Evolutionary conservation across 2,888 invertebrate species (phyloP), one percentile per base, ranked within the genome.

Genomic region (Coenonympha arcania): DNA sequence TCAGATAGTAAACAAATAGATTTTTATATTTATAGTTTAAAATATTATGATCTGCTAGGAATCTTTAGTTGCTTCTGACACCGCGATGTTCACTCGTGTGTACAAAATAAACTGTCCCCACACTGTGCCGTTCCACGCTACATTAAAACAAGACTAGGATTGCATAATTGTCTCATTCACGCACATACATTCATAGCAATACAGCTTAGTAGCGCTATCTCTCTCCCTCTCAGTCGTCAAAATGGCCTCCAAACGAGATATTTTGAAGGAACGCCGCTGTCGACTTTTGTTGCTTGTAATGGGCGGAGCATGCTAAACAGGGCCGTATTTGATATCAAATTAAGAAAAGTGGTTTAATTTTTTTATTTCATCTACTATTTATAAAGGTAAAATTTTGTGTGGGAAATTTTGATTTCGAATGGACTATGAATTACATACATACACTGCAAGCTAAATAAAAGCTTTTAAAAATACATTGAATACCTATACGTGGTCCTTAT

Each of bases 161-260:
- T 82, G 76, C 82, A 82, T 85, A 85, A 84, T 78, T 79, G 82
- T 86, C 86, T 82, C 83, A 77, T 81, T 86, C 83, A 73, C 82
- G 78, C 85, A 73, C 76, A 70, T 65, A 62, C 68, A 61, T 65
- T 66, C 64, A 76, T 74, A 71, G 72, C 62, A 66, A 67, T 58
- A 55, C 66, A 56, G 59, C 52, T 54, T 58, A 58, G 59, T 69
- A 58, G 56, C 63, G 70, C 76, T 73, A 64, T 86, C 85, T 76
- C 79, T 63, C 59, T 86, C 73, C 55, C 73, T 62, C 86, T 58
- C 76, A 73, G 72, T 84, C 85, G 79, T 86, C 85, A 86, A 86
- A 86, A 86, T 86, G 86, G 86, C 85, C 79, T 84, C 86, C 85
- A 84, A 85, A 86, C 85, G 84, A 83, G 85, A 83, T 85, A 79